Evolutionary conservation across 2,113 vertebrate genomes (phyloP).

Genomic region (Heliornis fulica): DNA sequence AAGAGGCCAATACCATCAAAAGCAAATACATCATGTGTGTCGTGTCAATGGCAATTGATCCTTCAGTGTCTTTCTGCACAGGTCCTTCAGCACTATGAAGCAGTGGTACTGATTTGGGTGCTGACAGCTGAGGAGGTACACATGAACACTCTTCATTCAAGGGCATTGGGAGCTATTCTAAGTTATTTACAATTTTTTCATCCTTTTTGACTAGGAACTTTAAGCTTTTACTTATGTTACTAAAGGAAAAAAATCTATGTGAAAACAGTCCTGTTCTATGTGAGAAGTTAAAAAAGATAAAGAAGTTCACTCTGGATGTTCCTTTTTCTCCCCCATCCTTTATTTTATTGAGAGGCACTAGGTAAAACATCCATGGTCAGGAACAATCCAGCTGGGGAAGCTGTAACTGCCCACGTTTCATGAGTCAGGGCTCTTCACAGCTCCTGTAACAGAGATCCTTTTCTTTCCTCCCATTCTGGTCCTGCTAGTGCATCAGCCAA

Average conservation of each 20-base stretch:
- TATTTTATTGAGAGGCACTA: neutral
- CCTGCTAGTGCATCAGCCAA: slow-evolving; percentile 6
- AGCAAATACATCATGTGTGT: neutral
- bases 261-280: neutral
- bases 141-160: neutral
- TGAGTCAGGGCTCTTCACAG: slow-evolving; percentile 21
- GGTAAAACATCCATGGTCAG: slow-evolving; percentile 27
- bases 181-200: neutral
- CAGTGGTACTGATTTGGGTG: neutral
- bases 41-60: neutral
- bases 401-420: neutral
- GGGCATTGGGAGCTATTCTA: neutral
- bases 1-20: neutral
- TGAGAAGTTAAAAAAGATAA: neutral
- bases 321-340: neutral
- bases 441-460: slow-evolving; percentile 46
- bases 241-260: neutral
- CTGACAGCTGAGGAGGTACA: neutral
- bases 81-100: neutral
- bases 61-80: neutral
- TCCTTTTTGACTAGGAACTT: neutral
- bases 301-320: neutral
- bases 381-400: neutral
- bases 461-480: slow-evolving; percentile 53
- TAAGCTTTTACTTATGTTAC: neutral